Evolutionary conservation across 1,140 invertebrate genomes (phyloP).

Genomic region (Calosoma granatense): DNA sequence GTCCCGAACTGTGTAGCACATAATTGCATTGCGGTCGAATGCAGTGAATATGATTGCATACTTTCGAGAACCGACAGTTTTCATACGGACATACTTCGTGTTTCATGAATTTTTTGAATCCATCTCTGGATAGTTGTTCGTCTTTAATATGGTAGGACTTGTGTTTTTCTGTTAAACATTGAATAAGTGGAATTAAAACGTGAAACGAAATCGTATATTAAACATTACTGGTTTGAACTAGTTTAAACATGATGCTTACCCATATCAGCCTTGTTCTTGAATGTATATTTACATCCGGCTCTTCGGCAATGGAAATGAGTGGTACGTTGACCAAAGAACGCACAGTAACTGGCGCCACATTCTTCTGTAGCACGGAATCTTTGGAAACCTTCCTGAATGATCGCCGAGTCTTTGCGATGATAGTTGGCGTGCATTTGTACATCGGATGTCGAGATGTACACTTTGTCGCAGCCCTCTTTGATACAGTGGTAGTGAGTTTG

Average conservation of each 20-base stretch:
- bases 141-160: conserved; percentile 98
- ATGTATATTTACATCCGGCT: conserved; percentile 84
- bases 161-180: conserved; percentile 78
- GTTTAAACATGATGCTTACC: conserved; percentile 52
- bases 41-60: conserved; percentile 98
- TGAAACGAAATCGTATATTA: background rate
- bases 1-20: conserved; percentile 90
- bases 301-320: conserved; percentile 96
- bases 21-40: conserved; percentile 91
- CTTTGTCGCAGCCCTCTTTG: conserved; percentile 89
- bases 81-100: conserved; percentile 88
- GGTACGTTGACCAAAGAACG: conserved; percentile 89
- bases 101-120: conserved; percentile 98
- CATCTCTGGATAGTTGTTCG: conserved; percentile 87
- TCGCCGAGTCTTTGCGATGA: conserved; percentile 94
- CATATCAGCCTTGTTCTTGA: conserved; percentile 99
- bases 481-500: conserved; percentile 99
- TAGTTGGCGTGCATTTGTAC: conserved; percentile 99
- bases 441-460: conserved; percentile 97
- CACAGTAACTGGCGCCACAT: conserved; percentile 76
- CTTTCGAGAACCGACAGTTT: conserved; percentile 83
- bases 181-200: conserved; percentile 1
- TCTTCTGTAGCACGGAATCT: conserved; percentile 79
- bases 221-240: conserved; percentile 7
- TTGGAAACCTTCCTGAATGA: conserved; percentile 85